Evolutionary conservation across 2,797 vertebrate species (phyloP).

Genomic region (Synanceia verrucosa): DNA sequence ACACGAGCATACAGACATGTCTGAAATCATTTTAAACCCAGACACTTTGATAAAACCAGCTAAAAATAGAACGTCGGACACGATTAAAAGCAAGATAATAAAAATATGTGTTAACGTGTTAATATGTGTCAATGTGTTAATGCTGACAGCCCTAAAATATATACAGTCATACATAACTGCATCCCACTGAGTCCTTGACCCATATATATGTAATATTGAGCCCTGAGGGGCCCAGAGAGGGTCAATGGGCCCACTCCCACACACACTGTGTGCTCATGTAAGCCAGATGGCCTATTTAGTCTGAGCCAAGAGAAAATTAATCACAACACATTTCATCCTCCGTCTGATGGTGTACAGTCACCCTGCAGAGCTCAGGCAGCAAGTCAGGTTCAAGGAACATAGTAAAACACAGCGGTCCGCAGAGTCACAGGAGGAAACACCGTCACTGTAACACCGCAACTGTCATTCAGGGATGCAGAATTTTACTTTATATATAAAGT

Average conservation of each 20-base stretch:
- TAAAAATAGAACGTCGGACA: too few relatives aligned
- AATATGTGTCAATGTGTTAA: too few relatives aligned
- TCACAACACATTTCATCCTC: conserved; percentile 53
- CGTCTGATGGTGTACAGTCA: conserved; percentile 40
- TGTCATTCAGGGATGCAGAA: not conserved
- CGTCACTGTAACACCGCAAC: not conserved
- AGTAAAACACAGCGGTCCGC: not conserved
- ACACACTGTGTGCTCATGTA: conserved; percentile 36
- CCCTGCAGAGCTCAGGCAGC: conserved; percentile 28
- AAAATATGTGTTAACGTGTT: too few relatives aligned
- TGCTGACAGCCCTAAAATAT: not conserved
- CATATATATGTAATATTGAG: conserved; percentile 38
- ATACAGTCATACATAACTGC: not conserved
- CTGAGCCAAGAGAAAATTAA: conserved; percentile 55
- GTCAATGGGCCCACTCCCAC: conserved; percentile 59
- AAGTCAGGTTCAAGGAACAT: conserved; percentile 13
- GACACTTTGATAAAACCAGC: too few relatives aligned
- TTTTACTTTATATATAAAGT: not conserved
- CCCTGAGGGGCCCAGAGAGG: conserved; percentile 52
- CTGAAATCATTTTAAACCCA: too few relatives aligned
- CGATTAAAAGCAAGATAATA: too few relatives aligned
- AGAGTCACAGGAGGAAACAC: not conserved
- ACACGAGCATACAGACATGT: too few relatives aligned
- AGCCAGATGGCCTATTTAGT: conserved; percentile 72
- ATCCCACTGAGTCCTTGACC: conserved; percentile 58